Evolutionary conservation across 2,797 vertebrate genomes (phyloP).

Genomic region (Brachymystax lenok): DNA sequence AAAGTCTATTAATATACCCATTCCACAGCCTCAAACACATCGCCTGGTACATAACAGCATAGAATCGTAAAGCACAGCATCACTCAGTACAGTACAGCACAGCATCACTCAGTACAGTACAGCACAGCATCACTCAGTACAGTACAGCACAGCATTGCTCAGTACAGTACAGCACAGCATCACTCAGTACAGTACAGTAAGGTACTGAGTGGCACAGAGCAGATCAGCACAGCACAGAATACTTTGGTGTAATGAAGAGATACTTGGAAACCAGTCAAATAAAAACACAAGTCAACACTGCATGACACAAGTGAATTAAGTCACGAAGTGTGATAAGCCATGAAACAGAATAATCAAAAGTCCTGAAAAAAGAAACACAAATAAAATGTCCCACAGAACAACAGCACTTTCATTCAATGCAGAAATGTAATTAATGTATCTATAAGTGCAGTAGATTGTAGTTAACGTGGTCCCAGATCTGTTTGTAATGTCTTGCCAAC

Average conservation of each 20-base stretch:
- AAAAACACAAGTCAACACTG: background rate
- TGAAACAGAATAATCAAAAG: background rate
- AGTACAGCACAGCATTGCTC: no score
- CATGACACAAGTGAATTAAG: no score
- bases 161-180: background rate
- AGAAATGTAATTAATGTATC: background rate
- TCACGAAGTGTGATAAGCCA: no score
- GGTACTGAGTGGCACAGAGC: background rate
- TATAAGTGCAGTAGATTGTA: background rate
- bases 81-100: no score
- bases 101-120: no score
- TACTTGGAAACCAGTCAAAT: background rate
- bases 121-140: no score
- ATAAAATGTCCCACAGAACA: background rate
- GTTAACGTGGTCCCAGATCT: background rate
- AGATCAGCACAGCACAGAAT: background rate
- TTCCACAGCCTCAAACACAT: background rate
- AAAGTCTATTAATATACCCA: conserved; percentile 16
- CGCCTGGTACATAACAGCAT: background rate
- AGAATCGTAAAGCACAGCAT: background rate
- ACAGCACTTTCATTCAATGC: background rate
- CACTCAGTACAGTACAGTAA: background rate
- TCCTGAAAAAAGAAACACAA: background rate
- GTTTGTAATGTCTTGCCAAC: background rate
- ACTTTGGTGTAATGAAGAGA: background rate